A percentile compares a stretch with the other conserved stretches of the same genome.
These are phyloP conservation scores for Muscicapa striata DNA, from an alignment of 2,797 vertebrate species.

Conservation along the genomic window DNA sequence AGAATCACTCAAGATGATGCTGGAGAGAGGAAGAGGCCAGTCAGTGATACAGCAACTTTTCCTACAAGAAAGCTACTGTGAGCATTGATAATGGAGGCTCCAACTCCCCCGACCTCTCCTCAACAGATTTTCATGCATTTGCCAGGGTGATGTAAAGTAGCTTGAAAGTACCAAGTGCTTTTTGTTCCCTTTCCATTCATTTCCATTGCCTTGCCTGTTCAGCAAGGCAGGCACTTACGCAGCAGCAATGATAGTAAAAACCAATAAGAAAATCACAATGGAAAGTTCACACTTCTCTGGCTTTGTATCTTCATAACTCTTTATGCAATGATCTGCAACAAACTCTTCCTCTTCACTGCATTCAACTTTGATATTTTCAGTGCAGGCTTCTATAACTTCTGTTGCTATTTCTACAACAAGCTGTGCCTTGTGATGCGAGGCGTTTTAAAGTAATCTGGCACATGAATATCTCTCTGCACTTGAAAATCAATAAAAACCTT, in stretches of 20 bases:
- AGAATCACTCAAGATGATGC: not conserved
- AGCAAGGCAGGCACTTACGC: not conserved
- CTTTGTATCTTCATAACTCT: not conserved
- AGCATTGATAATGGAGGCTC: not conserved
- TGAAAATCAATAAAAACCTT: slow-evolving; percentile 20
- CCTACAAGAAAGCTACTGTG: not conserved
- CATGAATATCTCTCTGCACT: not conserved
- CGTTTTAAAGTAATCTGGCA: slow-evolving; percentile 22
- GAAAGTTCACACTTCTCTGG: not conserved
- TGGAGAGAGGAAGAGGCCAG: not conserved
- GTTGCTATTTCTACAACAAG: slow-evolving; percentile 41
- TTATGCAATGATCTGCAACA: not conserved
- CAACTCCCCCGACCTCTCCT: not conserved
- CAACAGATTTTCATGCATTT: not conserved
- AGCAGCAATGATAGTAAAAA: not conserved
- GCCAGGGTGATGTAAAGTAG: not conserved
- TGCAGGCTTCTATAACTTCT: slow-evolving; percentile 7
- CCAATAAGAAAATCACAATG: not conserved
- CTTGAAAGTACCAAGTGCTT: not conserved
- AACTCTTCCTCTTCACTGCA: not conserved
- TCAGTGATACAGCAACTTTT: not conserved
- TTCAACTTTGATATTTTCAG: slow-evolving; percentile 44
- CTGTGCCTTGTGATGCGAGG: slow-evolving; percentile 4
- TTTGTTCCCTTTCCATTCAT: not conserved
- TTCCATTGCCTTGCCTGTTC: not conserved